These are phyloP conservation scores for Epizoanthus rinbou DNA, from an alignment of 92 coral and sea anemone genomes.

Conservation along the genomic window DNA sequence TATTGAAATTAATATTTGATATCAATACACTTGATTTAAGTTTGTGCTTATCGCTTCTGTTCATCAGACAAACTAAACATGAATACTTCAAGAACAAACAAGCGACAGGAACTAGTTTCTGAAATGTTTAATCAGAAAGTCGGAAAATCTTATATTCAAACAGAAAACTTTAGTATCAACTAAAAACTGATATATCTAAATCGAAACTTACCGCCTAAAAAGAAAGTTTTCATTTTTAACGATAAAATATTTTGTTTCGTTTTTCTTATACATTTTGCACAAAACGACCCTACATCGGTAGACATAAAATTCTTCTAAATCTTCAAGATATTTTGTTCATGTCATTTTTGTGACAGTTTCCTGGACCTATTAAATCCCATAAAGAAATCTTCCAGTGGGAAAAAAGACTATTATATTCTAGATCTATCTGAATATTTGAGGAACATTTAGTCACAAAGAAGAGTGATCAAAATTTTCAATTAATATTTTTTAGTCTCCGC, in stretches of 20 bases:
- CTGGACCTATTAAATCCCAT: too few species aligned
- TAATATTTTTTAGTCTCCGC: neutral
- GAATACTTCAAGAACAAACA: conserved; percentile 21
- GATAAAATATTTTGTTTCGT: neutral
- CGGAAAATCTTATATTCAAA: conserved; percentile 12
- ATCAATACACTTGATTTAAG: conserved; percentile 14
- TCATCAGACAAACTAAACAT: conserved; percentile 10
- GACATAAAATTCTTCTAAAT: neutral
- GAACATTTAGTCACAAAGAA: too few species aligned
- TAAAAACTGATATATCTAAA: neutral
- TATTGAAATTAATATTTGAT: neutral
- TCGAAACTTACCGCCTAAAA: conserved; percentile 13
- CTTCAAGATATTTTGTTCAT: neutral
- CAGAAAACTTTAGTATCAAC: neutral
- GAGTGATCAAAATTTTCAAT: neutral
- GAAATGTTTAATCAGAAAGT: conserved; percentile 15
- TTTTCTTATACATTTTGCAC: neutral
- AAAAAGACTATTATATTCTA: too few species aligned
- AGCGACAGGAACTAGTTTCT: neutral
- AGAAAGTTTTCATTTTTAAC: neutral
- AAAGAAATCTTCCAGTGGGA: too few species aligned
- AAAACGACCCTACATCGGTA: neutral
- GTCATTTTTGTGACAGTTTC: conserved; percentile 7
- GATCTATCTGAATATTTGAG: too few species aligned
- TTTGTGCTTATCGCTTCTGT: neutral